These are phyloP conservation scores for Oscheius sp. DNA, from an alignment of 2,888 invertebrate genomes.

Conservation along the genomic window DNA sequence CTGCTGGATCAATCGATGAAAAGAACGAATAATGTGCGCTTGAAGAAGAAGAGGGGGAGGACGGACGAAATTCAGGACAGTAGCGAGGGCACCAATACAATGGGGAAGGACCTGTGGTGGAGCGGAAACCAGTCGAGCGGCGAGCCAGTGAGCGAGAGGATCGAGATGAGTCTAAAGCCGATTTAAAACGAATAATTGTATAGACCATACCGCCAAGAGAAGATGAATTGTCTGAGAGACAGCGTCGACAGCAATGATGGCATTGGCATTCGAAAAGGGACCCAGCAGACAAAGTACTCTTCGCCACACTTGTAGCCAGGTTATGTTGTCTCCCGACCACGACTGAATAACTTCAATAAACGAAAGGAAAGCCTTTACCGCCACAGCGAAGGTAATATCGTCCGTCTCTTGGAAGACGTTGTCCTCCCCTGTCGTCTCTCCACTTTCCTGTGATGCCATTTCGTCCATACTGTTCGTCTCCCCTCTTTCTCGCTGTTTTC, in stretches of 20 bases:
- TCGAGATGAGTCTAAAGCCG: slow-evolving; percentile 44
- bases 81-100: slow-evolving; percentile 58
- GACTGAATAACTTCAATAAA: slow-evolving; percentile 33
- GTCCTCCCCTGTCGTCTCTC: slow-evolving; percentile 41
- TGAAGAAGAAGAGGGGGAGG: slow-evolving; percentile 55
- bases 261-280: slow-evolving; percentile 48
- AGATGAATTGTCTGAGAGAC: slow-evolving; percentile 57
- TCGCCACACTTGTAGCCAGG: slow-evolving; percentile 65
- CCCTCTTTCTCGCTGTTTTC: slow-evolving; percentile 20
- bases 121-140: slow-evolving; percentile 52
- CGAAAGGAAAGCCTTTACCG: slow-evolving; percentile 30
- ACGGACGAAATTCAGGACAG: slow-evolving; percentile 51
- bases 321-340: slow-evolving; percentile 54
- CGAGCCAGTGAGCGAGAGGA: slow-evolving; percentile 64
- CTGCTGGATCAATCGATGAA: slow-evolving; percentile 54
- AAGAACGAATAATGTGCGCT: slow-evolving; percentile 56
- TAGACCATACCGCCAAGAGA: slow-evolving; percentile 44
- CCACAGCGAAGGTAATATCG: slow-evolving; percentile 50
- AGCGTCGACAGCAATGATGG: slow-evolving; percentile 61
- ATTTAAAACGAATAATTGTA: background rate
- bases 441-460: slow-evolving; percentile 23
- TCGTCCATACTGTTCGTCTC: slow-evolving; percentile 32
- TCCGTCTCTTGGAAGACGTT: slow-evolving; percentile 55
- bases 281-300: slow-evolving; percentile 62
- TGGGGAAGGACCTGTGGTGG: slow-evolving; percentile 57